Conservation (phyloP, 2,888 invertebrate species). For the Dromius quadrimaculatus region DNA sequence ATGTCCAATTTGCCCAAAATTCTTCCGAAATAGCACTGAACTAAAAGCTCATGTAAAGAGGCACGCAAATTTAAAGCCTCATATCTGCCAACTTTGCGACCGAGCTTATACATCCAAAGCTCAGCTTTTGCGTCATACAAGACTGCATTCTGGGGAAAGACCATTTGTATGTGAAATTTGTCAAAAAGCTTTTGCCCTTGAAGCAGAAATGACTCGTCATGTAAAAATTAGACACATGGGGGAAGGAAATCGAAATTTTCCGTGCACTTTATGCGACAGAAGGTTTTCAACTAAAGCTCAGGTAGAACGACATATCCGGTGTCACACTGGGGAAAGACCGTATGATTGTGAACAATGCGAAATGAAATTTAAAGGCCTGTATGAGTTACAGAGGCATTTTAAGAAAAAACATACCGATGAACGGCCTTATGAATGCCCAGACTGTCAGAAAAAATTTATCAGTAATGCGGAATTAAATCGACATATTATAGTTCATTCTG, state of each 20-base stretch:
- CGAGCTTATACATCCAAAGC: constrained; percentile 8
- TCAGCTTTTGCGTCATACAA: constrained; percentile 19
- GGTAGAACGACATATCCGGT: constrained; percentile 34
- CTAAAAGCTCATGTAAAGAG: constrained; percentile 23
- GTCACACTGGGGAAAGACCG: constrained; percentile 37
- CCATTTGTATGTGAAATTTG: constrained; percentile 39
- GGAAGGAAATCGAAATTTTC: constrained; percentile 3
- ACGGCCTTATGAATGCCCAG: constrained; percentile 40
- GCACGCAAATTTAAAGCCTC: constrained; percentile 33
- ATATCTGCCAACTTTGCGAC: constrained; percentile 21
- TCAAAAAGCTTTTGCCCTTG: constrained; percentile 9
- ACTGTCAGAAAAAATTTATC: constrained; percentile 35
- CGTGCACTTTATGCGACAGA: constrained; percentile 34
- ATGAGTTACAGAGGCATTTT: constrained; percentile 24
- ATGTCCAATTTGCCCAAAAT: constrained; percentile 30
- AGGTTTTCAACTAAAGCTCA: constrained; percentile 26
- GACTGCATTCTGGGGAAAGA: constrained; percentile 30
- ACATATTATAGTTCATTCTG: constrained; percentile 31
- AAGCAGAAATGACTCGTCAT: constrained; percentile 17
- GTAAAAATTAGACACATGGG: constrained; percentile 3
- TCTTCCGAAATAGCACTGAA: constrained; percentile 14
- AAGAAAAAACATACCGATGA: constrained; percentile 39
- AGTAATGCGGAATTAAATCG: constrained; percentile 26
- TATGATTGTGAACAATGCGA: constrained; percentile 35
- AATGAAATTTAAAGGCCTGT: constrained; percentile 29